Evolutionary conservation across 2,888 invertebrate genomes (phyloP), one percentile per base, ranked within the genome.

Genomic region (Eupithecia insigniata): DNA sequence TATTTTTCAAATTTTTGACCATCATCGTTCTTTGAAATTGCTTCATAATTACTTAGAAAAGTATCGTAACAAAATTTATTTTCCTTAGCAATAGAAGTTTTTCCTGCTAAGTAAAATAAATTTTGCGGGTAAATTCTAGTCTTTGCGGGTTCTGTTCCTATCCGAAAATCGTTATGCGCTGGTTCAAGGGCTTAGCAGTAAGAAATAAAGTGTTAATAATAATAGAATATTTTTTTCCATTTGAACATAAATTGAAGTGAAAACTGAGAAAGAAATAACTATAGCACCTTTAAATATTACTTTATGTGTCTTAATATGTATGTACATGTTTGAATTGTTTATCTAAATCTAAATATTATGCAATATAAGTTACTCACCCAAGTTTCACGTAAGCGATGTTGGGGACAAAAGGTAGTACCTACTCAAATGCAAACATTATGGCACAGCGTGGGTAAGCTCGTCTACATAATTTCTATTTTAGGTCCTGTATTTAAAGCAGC

Each of bases 401-500:
- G 10, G 3, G 22, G 51, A 12, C 22, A 22, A 22, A 22, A 10
- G 1, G 14, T 22, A 26, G 26, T 55, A 14, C 16, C n/a, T 22
- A 12, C 26, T 55, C 55, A 55, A 55, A 55, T 55, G 55, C 22
- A 55, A 55, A 55, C 55, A 55, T 55, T 55, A 55, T 26, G 10
- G 12, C 26, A 14, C 55, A 26, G 26, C 55, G 10, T 55, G 26
- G 26, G 55, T 14, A 26, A 66, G 18, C 66, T 67, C 62, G 66
- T 69, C 68, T 70, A 58, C 69, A 55, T 67, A 70, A 73, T 69
- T 73, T 76, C 71, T 77, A 70, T 76, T 71, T 73, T 73, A 76
- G 73, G 65, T 72, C 70, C 70, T 68, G 70, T 67, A 70, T 72
- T 70, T 68, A 69, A 69, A 66, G 71, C 76, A 76, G 76, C 76